A percentile compares a stretch with the other conserved stretches of the same genome.
These are phyloP conservation scores for Buathra laborator DNA, from an alignment of 2,888 invertebrate genomes.

Conservation along the genomic window DNA sequence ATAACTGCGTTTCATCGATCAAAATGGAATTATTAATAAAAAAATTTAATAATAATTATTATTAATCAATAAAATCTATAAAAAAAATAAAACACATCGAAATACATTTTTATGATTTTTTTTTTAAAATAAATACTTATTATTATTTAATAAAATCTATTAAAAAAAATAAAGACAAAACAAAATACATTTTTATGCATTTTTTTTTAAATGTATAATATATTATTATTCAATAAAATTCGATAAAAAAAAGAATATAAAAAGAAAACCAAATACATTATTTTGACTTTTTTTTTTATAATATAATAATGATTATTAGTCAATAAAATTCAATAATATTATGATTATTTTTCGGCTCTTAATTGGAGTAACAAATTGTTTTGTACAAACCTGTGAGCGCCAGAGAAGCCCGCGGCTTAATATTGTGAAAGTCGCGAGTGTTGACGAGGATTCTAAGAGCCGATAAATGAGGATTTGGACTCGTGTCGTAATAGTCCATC, in stretches of 20 bases:
- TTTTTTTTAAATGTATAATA: neutral
- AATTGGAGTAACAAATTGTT: neutral
- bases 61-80: too few relatives aligned
- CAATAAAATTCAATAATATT: too few relatives aligned
- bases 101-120: neutral
- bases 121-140: neutral
- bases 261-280: too few relatives aligned
- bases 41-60: neutral
- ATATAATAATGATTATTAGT: too few relatives aligned
- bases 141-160: too few relatives aligned
- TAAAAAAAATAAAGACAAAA: too few relatives aligned
- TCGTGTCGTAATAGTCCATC: conserved; percentile 85
- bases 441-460: conserved; percentile 88
- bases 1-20: conserved; percentile 78
- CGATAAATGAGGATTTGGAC: conserved; percentile 88
- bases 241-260: too few relatives aligned
- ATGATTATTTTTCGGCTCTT: too few relatives aligned
- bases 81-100: too few relatives aligned
- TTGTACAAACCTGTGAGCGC: conserved; percentile 85
- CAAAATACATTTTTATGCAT: neutral
- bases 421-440: conserved; percentile 88
- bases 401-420: conserved; percentile 88
- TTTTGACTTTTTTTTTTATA: too few relatives aligned
- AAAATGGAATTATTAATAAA: neutral
- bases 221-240: too few relatives aligned